These are phyloP conservation scores for Neotoxoptera formosana DNA, from an alignment of 1,140 invertebrate genomes.

Conservation along the genomic window DNA sequence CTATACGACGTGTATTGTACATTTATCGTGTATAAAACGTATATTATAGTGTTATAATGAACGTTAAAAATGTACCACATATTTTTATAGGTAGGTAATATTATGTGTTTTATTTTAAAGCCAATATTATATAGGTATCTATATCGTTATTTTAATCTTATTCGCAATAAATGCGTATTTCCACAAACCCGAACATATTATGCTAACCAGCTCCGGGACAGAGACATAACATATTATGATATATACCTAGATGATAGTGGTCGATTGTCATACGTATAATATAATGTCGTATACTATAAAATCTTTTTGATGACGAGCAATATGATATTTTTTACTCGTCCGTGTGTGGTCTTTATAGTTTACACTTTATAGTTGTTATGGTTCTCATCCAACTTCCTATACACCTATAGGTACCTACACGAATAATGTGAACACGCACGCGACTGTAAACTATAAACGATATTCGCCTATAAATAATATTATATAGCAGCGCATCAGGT, in stretches of 20 bases:
- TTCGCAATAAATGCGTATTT: neutral
- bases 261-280: neutral
- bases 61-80: neutral
- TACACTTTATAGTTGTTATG: neutral
- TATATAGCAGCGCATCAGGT: neutral
- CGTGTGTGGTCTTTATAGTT: neutral
- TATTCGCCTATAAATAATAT: neutral
- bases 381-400: neutral
- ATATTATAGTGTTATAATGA: neutral
- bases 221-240: too few relatives aligned
- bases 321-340: neutral
- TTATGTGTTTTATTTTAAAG: neutral
- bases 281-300: too few relatives aligned
- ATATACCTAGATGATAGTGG: neutral
- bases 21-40: neutral
- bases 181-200: neutral
- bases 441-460: neutral
- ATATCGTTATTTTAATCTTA: neutral
- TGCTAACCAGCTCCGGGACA: neutral
- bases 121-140: neutral
- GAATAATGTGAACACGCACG: neutral
- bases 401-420: neutral
- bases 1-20: neutral
- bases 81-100: neutral
- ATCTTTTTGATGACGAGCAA: neutral